These are phyloP conservation scores for Folsomia candida DNA, from an alignment of 2,888 invertebrate species.

Conservation along the genomic window DNA sequence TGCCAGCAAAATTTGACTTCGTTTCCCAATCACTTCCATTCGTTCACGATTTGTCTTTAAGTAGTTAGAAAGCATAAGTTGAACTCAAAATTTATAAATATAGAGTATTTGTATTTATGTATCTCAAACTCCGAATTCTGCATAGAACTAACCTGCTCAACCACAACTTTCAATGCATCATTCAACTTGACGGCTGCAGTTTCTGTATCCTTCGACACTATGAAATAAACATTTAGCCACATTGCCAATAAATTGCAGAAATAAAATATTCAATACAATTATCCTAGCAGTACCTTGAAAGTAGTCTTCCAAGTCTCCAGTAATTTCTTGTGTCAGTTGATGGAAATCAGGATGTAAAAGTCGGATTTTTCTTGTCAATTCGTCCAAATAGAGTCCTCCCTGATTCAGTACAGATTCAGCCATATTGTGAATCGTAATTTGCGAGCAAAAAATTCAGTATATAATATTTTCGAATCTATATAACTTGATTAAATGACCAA, in stretches of 20 bases:
- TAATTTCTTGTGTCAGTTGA: conserved; percentile 46
- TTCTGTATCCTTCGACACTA: background rate
- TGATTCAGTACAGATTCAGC: conserved; percentile 45
- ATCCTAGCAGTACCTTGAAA: conserved; percentile 31
- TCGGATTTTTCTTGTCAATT: conserved; percentile 44
- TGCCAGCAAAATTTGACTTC: conserved; percentile 41
- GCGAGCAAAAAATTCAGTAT: no score
- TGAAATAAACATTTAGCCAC: background rate
- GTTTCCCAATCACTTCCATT: conserved; percentile 46
- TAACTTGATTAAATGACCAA: no score
- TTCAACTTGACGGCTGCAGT: background rate
- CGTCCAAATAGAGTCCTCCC: conserved; percentile 46
- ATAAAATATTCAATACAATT: no score
- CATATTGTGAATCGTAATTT: no score
- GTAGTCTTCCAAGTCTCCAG: conserved; percentile 46
- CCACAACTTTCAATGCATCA: background rate
- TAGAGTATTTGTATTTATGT: background rate
- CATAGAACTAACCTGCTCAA: no score
- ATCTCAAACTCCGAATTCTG: no score
- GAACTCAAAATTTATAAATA: no score
- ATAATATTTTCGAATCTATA: no score
- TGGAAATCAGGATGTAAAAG: conserved; percentile 48
- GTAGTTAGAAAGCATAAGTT: no score
- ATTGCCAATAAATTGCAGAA: no score
- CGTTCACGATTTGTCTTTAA: conserved; percentile 18